Evolutionary conservation across 2,888 invertebrate species (phyloP).

Genomic region (Malacosoma neustria): DNA sequence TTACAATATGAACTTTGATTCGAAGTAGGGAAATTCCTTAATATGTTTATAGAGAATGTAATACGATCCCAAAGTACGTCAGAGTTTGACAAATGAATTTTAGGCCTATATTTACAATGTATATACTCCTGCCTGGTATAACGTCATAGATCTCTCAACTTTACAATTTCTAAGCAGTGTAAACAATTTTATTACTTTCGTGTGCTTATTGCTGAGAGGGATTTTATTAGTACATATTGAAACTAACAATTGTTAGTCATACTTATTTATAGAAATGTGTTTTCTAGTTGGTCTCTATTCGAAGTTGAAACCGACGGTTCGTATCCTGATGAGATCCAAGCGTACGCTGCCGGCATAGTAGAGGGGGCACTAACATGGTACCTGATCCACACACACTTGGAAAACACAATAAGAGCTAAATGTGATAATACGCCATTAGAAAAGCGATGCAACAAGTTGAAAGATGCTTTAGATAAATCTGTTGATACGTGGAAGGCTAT

Average conservation of each 20-base stretch:
- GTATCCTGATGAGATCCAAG: slow-evolving; percentile 86
- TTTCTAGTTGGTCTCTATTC: slow-evolving; percentile 84
- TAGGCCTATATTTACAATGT: too few species aligned
- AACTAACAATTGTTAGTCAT: too few species aligned
- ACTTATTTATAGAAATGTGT: too few species aligned
- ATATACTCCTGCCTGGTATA: background rate
- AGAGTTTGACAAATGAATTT: too few species aligned
- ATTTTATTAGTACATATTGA: too few species aligned
- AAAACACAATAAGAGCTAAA: slow-evolving; percentile 76
- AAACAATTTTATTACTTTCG: background rate
- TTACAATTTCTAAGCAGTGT: slow-evolving; percentile 1
- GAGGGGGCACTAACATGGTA: slow-evolving; percentile 90
- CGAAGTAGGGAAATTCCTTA: too few species aligned
- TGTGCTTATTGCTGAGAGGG: background rate
- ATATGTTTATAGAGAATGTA: too few species aligned
- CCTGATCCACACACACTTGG: slow-evolving; percentile 85
- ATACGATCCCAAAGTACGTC: too few species aligned
- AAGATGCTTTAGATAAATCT: slow-evolving; percentile 78
- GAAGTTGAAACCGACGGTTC: slow-evolving; percentile 85
- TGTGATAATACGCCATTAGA: slow-evolving; percentile 63
- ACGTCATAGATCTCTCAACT: background rate
- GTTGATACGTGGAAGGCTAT: slow-evolving; percentile 75
- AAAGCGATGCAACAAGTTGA: slow-evolving; percentile 78
- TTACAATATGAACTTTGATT: too few species aligned
- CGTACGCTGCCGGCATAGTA: slow-evolving; percentile 88